Evolutionary conservation across 1,140 invertebrate species (phyloP).

Genomic region (Pectinophora gossypiella): DNA sequence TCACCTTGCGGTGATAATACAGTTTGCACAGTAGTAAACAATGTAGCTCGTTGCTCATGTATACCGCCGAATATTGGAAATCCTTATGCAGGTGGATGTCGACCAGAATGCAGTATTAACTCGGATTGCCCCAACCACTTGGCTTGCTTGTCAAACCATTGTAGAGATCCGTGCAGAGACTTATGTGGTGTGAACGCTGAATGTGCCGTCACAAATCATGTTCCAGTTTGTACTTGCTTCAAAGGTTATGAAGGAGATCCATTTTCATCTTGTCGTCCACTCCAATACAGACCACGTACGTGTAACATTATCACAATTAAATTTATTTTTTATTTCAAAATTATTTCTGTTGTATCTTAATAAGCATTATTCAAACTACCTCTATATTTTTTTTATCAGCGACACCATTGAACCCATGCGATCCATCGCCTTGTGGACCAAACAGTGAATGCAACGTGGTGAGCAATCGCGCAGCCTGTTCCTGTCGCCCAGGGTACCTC

Average conservation of each 20-base stretch:
- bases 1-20: slow-evolving; percentile 89
- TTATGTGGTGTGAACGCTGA: slow-evolving; percentile 90
- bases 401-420: slow-evolving; percentile 81
- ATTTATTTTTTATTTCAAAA: not conserved
- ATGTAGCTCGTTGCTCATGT: slow-evolving; percentile 84
- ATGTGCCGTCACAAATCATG: slow-evolving; percentile 88
- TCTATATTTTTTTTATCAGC: slow-evolving; percentile 29
- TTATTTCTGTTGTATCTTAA: no score
- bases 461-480: slow-evolving; percentile 85
- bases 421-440: slow-evolving; percentile 87
- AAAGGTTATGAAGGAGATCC: slow-evolving; percentile 88
- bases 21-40: slow-evolving; percentile 82
- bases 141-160: slow-evolving; percentile 89
- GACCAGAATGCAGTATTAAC: slow-evolving; percentile 88
- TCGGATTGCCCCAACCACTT: slow-evolving; percentile 88
- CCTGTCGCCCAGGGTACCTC: slow-evolving; percentile 84
- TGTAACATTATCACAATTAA: no score
- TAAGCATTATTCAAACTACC: no score
- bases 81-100: slow-evolving; percentile 84
- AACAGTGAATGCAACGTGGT: slow-evolving; percentile 85
- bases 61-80: slow-evolving; percentile 91
- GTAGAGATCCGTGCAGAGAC: slow-evolving; percentile 91
- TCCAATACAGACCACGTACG: slow-evolving; percentile 76
- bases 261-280: slow-evolving; percentile 84
- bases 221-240: slow-evolving; percentile 87